Conservation (phyloP, 2,888 invertebrate genomes). For the Synanthedon tipuliformis region DNA sequence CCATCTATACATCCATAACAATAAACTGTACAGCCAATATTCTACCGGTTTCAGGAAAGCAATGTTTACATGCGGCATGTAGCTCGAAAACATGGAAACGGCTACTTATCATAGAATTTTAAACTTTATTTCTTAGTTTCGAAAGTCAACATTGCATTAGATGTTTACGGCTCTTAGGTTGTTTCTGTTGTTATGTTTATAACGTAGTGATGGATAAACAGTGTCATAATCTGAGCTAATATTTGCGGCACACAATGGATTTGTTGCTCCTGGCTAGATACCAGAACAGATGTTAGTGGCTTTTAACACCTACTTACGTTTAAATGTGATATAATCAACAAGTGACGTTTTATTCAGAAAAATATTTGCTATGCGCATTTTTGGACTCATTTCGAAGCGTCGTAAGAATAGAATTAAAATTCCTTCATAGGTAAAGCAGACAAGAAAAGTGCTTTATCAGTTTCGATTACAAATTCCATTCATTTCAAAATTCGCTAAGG, state of each 20-base stretch:
- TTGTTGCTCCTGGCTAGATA: neutral
- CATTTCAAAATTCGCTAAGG: too few species aligned
- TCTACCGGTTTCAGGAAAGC: conserved; percentile 4
- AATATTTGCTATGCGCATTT: too few species aligned
- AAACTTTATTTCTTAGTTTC: neutral
- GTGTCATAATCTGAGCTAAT: conserved; percentile 25
- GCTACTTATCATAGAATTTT: neutral
- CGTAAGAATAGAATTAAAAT: too few species aligned
- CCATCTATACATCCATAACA: neutral
- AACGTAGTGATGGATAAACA: conserved; percentile 14
- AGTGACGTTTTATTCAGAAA: too few species aligned
- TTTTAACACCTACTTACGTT: neutral
- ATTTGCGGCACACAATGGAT: conserved; percentile 9
- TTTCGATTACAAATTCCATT: too few species aligned
- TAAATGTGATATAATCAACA: too few species aligned
- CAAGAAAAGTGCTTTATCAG: too few species aligned
- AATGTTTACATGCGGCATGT: conserved; percentile 1
- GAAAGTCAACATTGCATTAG: neutral
- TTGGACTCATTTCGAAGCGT: too few species aligned
- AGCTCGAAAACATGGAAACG: neutral
- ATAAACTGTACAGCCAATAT: neutral
- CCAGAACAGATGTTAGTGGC: neutral
- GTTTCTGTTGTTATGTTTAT: neutral
- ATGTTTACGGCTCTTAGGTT: neutral
- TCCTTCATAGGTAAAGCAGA: too few species aligned